Evolutionary conservation across 2,113 vertebrate species (phyloP), one percentile per base, ranked within the genome.

Genomic region (Eulemur rufifrons): DNA sequence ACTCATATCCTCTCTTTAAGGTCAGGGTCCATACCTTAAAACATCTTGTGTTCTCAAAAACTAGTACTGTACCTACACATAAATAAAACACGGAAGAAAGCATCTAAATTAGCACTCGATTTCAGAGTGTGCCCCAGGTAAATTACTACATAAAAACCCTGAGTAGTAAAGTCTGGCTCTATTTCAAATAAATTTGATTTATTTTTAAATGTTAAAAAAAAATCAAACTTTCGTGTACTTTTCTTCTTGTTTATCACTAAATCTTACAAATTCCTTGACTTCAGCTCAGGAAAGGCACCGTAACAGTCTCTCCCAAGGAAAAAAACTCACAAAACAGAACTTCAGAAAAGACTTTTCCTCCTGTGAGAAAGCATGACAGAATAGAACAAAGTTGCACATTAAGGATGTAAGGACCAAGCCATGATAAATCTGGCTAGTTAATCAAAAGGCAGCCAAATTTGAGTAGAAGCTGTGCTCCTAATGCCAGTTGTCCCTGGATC

Each of bases 191-290:
- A 76, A 71, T 73, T 5, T 47, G 77, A 87, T 56, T 95, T 86
- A 89, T 50, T 89, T 61, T 90, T 61, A 94, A 87, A 82, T 68
- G 64, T 39, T 84, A 66, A 71, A 50, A 82, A 73, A 27, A 29
- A 68, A 68, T 14, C 21, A 37, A 86, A 90, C 3, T 69, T 93
- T 94, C 47, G 47, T 47, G 29, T 14, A 71, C n/a, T 64, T 90
- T 95, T 83, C 76, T 91, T 94, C 81, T 12, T 80, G n/a, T 78
- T 89, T 76, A 84, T 63, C n/a, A 82, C 17, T 83, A 96, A 89
- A 80, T 86, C 37, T 88, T 64, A 93, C 2, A 91, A 81, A 92
- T 56, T 89, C 9, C 42, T 89, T 74, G 20, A 96, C 61, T 17
- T 94, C 50, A 84, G 64, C 56, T 91, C 37, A 87, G 29, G 86